Conservation (phyloP, 1,140 invertebrate genomes). For the Zaprionus kolodkinae region DNA sequence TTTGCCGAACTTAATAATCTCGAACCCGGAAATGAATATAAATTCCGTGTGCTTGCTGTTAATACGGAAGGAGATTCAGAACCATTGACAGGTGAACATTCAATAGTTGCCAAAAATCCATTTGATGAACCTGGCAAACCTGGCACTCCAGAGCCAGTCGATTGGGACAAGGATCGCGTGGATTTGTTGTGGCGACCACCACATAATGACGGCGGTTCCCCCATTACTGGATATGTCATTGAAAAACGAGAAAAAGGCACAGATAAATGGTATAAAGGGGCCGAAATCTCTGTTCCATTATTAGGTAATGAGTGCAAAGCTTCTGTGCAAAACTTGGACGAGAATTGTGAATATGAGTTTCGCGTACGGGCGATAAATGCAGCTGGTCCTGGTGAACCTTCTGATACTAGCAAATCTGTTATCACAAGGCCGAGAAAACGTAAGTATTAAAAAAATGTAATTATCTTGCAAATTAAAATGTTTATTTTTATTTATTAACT, state of each 20-base stretch:
- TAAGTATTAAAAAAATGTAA: constrained; percentile 85
- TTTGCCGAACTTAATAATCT: constrained; percentile 93
- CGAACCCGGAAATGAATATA: constrained; percentile 96
- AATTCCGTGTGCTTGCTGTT: constrained; percentile 97
- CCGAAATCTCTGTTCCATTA: constrained; percentile 87
- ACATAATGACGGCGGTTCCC: constrained; percentile 94
- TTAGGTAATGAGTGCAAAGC: constrained; percentile 89
- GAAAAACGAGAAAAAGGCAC: constrained; percentile 96
- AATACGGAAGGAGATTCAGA: constrained; percentile 98
- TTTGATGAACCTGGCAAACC: constrained; percentile 97
- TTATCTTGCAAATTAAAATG: too few species aligned
- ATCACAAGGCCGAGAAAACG: constrained; percentile 95
- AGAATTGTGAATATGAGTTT: constrained; percentile 98
- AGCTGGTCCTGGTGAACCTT: constrained; percentile 96
- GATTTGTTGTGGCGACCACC: constrained; percentile 96
- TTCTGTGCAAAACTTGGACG: constrained; percentile 94
- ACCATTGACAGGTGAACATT: constrained; percentile 93
- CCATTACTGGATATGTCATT: constrained; percentile 96
- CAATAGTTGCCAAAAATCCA: constrained; percentile 98
- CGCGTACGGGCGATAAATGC: constrained; percentile 97
- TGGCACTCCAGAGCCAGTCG: constrained; percentile 93
- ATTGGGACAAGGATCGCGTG: constrained; percentile 98
- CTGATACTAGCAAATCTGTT: constrained; percentile 95
- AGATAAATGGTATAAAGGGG: constrained; percentile 93
- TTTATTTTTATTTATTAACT: too few species aligned